Evolutionary conservation across 2,113 vertebrate genomes (phyloP).

Genomic region (Elephas maximus): DNA sequence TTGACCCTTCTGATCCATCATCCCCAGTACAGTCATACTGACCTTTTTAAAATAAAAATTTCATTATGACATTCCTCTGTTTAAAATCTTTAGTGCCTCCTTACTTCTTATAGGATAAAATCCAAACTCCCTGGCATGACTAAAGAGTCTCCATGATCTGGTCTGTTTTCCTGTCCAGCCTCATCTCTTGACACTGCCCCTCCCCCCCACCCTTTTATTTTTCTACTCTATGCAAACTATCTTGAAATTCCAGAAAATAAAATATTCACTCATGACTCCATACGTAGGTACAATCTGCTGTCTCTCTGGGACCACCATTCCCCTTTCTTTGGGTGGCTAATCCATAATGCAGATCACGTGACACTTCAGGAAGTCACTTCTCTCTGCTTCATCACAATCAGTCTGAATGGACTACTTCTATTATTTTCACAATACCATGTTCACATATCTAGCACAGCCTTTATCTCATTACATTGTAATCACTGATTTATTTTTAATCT

Average conservation of each 20-base stretch:
- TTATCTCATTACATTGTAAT: neutral
- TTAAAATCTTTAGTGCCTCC: neutral
- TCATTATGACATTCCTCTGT: neutral
- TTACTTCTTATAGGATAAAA: constrained; percentile 33
- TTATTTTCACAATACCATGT: neutral
- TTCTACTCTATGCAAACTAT: neutral
- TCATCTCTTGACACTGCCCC: neutral
- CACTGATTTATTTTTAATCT: neutral
- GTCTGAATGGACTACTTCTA: neutral
- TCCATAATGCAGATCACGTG: neutral
- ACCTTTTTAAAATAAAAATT: neutral
- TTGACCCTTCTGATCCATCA: neutral
- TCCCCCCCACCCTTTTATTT: neutral
- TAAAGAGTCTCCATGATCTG: neutral
- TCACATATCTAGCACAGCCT: neutral
- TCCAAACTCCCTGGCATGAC: neutral
- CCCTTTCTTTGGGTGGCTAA: neutral
- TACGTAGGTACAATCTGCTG: neutral
- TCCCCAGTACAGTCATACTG: neutral
- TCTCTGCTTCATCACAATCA: neutral
- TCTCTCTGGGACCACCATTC: neutral
- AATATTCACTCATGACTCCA: neutral
- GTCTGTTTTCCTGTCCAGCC: neutral
- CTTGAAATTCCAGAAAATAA: constrained; percentile 34
- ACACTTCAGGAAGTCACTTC: neutral